Evolutionary conservation across 2,113 vertebrate species (phyloP), one percentile per base, ranked within the genome.

Genomic region (Pollimyrus isidori): DNA sequence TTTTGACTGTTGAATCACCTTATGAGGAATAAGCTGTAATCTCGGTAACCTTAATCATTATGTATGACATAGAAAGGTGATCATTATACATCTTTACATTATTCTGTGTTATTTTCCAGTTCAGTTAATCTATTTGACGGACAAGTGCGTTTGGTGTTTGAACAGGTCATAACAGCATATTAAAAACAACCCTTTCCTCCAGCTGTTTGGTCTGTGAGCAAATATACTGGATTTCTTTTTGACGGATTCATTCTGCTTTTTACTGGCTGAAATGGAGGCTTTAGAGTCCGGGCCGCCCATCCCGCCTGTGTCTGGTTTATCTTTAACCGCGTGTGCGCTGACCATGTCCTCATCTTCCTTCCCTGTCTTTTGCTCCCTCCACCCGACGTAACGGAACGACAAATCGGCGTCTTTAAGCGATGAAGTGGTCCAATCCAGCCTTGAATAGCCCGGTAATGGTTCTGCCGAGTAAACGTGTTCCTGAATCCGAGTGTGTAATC

Each of bases 251-350:
- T 6, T 5, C 13, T 26, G 19, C 1, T 88, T 88, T 80, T 3
- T 56, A 83, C 82, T 4, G 4, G 48, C 45, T 45, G 35, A 52
- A 48, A 13, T 42, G 80, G 91, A 46, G 84, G 93, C 94, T 91
- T 87, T 30, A 95, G 92, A 94, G 87, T 23, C 7, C n/a, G 13
- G 23, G 26, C 62, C 2, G 1, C 53, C 85, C 73, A 10, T 76
- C 65, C 30, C 26, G 13, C 11, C 69, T 5, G 30, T 42, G 23
- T 53, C 42, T 13, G 10, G 17, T 84, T 39, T 52, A 26, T 86
- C 86, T 62, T 87, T 87, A 35, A 45, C 65, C 15, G 30, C 23
- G 15, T 6, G 21, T 45, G 39, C 21, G 42, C 3, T 11, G 17
- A 10, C 58, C 58, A 11, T 4, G 86, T 49, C 56, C 53, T 4